These are phyloP conservation scores for Coelopa pilipes DNA, from an alignment of 2,888 invertebrate genomes.

Conservation along the genomic window DNA sequence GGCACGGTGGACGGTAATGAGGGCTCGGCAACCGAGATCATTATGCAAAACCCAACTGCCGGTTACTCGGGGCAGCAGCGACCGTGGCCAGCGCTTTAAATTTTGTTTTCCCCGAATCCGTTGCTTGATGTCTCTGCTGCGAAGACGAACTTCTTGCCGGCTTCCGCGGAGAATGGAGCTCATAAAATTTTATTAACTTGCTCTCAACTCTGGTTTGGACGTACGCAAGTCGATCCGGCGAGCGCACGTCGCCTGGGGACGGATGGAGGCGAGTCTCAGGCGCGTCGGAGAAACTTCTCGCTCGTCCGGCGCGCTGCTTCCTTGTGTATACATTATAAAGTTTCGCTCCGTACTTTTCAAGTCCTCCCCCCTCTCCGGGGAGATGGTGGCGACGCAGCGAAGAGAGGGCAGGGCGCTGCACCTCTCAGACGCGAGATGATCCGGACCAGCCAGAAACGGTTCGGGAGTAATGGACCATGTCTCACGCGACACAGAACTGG, in stretches of 20 bases:
- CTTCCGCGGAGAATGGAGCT: slow-evolving; percentile 8
- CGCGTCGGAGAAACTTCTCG: no score
- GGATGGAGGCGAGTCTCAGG: no score
- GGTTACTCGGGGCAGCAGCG: not conserved
- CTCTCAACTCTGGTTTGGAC: not conserved
- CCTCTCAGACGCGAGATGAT: no score
- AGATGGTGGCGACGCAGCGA: no score
- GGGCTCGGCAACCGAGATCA: not conserved
- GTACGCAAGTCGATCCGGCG: not conserved
- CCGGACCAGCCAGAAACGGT: no score
- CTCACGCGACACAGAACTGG: no score
- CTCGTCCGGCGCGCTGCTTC: no score
- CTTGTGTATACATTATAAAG: no score
- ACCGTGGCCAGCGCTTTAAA: not conserved
- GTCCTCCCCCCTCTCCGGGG: no score
- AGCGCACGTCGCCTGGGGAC: not conserved
- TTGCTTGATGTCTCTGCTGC: slow-evolving; percentile 7
- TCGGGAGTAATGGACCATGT: no score
- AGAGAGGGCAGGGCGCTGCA: no score
- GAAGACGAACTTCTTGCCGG: not conserved
- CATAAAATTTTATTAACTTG: slow-evolving; percentile 16
- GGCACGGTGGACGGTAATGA: slow-evolving; percentile 1
- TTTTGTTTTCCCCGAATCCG: not conserved
- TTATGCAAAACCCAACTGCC: slow-evolving; percentile 9
- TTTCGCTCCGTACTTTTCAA: no score